Conservation (phyloP, 2,797 vertebrate genomes). For the Cossypha niveicapilla region DNA sequence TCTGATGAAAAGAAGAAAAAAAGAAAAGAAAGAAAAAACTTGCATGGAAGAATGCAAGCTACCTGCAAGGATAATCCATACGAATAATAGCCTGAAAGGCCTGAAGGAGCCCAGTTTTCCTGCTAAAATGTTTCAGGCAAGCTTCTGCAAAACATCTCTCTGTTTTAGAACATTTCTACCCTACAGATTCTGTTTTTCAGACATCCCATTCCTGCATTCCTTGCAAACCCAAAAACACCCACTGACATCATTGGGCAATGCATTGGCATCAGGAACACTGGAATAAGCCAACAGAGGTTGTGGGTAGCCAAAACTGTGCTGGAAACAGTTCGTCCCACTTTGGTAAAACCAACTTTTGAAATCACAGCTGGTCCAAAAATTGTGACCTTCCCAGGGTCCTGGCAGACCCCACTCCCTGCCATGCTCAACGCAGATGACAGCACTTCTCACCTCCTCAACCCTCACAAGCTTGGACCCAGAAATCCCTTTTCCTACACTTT, state of each 20-base stretch:
- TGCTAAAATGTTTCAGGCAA: neutral
- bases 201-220: slow-evolving; percentile 50
- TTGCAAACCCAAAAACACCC: slow-evolving; percentile 58
- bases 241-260: slow-evolving; percentile 62
- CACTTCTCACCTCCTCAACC: neutral
- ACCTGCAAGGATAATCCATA: slow-evolving; percentile 4
- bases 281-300: slow-evolving; percentile 21
- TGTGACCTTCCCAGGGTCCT: neutral
- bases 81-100: neutral
- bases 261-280: neutral
- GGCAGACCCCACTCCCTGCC: neutral
- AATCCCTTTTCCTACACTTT: neutral
- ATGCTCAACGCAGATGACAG: neutral
- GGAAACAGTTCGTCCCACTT: slow-evolving; percentile 5
- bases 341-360: slow-evolving; percentile 19
- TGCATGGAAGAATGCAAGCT: neutral
- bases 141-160: slow-evolving; percentile 27
- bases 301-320: slow-evolving; percentile 50
- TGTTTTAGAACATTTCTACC: slow-evolving; percentile 20
- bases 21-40: too few species aligned
- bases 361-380: neutral
- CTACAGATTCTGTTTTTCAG: slow-evolving; percentile 52
- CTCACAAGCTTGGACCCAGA: neutral
- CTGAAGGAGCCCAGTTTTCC: neutral
- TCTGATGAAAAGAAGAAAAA: neutral